A percentile compares a stretch with the other conserved stretches of the same genome.
Conservation (phyloP, 2,797 vertebrate genomes). For the Coendou prehensilis region DNA sequence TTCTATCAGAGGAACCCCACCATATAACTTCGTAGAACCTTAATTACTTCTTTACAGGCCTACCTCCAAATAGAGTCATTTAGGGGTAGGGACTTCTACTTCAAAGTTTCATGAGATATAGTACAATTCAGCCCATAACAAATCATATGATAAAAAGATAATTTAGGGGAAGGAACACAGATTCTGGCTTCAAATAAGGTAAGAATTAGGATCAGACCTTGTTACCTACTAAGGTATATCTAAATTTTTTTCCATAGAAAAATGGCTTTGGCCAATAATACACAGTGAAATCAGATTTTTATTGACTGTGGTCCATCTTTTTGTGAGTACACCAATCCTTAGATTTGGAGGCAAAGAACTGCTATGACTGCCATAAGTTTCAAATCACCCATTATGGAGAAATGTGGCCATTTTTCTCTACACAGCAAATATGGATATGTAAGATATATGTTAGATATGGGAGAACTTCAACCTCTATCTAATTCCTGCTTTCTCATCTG, state of each 20-base stretch:
- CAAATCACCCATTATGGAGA: background rate
- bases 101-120: background rate
- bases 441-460: background rate
- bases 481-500: background rate
- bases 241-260: constrained; percentile 12
- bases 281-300: constrained; percentile 7
- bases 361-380: background rate
- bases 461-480: background rate
- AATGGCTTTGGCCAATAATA: background rate
- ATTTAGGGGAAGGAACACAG: background rate
- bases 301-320: background rate
- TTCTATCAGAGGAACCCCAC: background rate
- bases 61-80: background rate
- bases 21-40: background rate
- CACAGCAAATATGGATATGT: background rate
- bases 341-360: background rate
- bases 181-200: background rate
- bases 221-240: background rate
- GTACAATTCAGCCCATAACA: background rate
- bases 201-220: background rate
- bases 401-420: background rate
- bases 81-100: background rate
- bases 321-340: background rate
- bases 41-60: background rate
- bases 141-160: background rate